A percentile compares a stretch with the other conserved stretches of the same genome.
Conservation (phyloP, 2,888 invertebrate genomes). For the Eupithecia abbreviata region DNA sequence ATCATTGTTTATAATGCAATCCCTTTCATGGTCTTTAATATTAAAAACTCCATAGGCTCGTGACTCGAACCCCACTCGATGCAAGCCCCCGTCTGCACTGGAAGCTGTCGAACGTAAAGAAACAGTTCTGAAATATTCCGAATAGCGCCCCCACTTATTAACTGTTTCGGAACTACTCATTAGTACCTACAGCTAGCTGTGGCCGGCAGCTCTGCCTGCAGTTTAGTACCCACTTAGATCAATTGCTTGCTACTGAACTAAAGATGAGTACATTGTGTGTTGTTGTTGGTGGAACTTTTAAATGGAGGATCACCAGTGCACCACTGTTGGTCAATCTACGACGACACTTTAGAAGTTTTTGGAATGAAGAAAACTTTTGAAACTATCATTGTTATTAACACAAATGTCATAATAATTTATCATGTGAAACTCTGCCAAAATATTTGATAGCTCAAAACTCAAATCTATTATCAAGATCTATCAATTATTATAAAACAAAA, state of each 20-base stretch:
- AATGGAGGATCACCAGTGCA: no score
- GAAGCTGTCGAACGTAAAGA: conserved; percentile 69
- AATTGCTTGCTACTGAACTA: background rate
- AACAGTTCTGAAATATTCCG: conserved; percentile 65
- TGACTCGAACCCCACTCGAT: conserved; percentile 38
- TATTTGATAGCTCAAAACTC: no score
- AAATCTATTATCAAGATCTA: no score
- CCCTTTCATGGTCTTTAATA: background rate
- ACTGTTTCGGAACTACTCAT: conserved; percentile 44
- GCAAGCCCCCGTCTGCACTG: conserved; percentile 44
- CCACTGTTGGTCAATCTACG: no score
- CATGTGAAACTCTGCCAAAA: no score
- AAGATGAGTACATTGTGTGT: background rate
- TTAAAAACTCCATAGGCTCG: background rate
- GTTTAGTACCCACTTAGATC: background rate
- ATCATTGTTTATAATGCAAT: background rate
- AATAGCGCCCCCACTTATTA: conserved; percentile 59
- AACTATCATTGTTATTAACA: no score
- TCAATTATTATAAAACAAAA: no score
- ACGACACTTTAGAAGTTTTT: no score
- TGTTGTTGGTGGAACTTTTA: background rate
- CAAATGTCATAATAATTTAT: no score
- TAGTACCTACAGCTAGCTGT: background rate
- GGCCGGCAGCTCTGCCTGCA: background rate
- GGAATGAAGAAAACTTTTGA: no score